phyloP scores from a whole-genome alignment of 2,797 vertebrate species.

The Hoplostethus mediterraneus region DNA sequence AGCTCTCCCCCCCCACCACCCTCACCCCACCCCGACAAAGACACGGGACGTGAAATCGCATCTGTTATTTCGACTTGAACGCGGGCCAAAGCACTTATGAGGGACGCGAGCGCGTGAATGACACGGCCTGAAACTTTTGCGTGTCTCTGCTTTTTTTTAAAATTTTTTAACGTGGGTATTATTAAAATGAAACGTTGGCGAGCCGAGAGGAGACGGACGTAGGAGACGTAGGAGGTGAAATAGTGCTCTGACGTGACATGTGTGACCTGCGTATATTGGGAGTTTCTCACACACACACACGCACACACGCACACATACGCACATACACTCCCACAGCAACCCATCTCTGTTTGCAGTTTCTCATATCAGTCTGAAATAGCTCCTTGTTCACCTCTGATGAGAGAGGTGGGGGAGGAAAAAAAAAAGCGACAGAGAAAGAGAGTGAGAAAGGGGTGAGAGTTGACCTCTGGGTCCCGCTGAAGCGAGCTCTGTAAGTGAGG shows the following conservation, averaged over 20 bases:
- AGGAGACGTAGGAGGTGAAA: slow-evolving; percentile 21
- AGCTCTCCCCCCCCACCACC: slow-evolving; percentile 9
- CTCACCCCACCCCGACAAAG: slow-evolving; percentile 27
- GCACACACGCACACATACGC: slow-evolving; percentile 1
- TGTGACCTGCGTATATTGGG: neutral
- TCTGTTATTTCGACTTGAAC: slow-evolving; percentile 42
- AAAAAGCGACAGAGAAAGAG: slow-evolving; percentile 63
- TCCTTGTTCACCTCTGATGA: slow-evolving; percentile 72
- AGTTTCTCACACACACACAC: neutral
- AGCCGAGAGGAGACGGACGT: neutral
- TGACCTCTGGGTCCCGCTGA: slow-evolving; percentile 77
- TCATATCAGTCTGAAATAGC: slow-evolving; percentile 65
- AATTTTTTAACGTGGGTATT: slow-evolving; percentile 20
- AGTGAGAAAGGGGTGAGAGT: slow-evolving; percentile 77
- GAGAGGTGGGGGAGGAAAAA: slow-evolving; percentile 57
- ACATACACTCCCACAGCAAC: slow-evolving; percentile 26
- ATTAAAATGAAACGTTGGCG: slow-evolving; percentile 12
- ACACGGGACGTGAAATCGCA: slow-evolving; percentile 18
- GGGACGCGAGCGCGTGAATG: neutral
- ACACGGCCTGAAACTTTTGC: slow-evolving; percentile 16
- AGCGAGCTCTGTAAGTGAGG: slow-evolving; percentile 78
- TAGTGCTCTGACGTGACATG: slow-evolving; percentile 11
- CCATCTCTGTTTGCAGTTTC: slow-evolving; percentile 44
- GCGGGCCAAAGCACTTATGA: slow-evolving; percentile 13
- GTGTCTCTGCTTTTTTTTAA: slow-evolving; percentile 6